A percentile compares a stretch with the other conserved stretches of the same genome.
These are phyloP conservation scores for Papilio elwesi DNA, from an alignment of 2,888 invertebrate genomes.

Conservation along the genomic window DNA sequence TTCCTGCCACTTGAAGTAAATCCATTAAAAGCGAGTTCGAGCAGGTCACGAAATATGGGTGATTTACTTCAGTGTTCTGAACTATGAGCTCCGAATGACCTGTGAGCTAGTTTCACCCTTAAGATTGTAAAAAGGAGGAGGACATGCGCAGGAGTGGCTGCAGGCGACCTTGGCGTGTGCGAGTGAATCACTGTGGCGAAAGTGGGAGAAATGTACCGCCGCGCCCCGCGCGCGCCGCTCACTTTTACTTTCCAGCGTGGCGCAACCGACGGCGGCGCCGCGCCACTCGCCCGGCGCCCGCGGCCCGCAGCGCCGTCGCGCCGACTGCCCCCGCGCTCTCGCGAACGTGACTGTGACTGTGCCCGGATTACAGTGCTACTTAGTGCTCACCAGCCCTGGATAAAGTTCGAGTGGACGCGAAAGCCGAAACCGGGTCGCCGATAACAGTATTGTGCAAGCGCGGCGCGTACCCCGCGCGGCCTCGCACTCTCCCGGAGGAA, in stretches of 20 bases:
- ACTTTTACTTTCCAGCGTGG: slow-evolving; percentile 84
- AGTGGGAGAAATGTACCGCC: slow-evolving; percentile 82
- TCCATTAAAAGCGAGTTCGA: neutral
- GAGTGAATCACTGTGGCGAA: slow-evolving; percentile 80
- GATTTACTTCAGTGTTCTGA: neutral
- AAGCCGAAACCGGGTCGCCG: slow-evolving; percentile 77
- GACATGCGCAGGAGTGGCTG: slow-evolving; percentile 68
- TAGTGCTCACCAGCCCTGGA: slow-evolving; percentile 74
- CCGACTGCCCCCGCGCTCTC: slow-evolving; percentile 58
- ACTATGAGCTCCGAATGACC: neutral
- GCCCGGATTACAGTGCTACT: slow-evolving; percentile 81
- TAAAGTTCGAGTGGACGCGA: slow-evolving; percentile 74
- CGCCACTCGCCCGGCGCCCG: slow-evolving; percentile 83
- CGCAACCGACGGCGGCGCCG: slow-evolving; percentile 79
- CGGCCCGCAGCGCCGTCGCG: slow-evolving; percentile 83
- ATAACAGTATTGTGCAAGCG: slow-evolving; percentile 75
- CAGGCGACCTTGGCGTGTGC: slow-evolving; percentile 76
- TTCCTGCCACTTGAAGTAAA: neutral
- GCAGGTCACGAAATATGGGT: neutral
- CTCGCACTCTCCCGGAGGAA: slow-evolving; percentile 82
- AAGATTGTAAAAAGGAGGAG: slow-evolving; percentile 53
- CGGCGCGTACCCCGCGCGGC: slow-evolving; percentile 77
- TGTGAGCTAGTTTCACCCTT: slow-evolving; percentile 1
- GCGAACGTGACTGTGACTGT: slow-evolving; percentile 57
- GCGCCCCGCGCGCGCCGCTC: slow-evolving; percentile 78